Percentiles rank a stretch among this genome's conserved stretches.
phyloP scores from a whole-genome alignment of 1,140 invertebrate genomes.

The Manduca sexta region DNA sequence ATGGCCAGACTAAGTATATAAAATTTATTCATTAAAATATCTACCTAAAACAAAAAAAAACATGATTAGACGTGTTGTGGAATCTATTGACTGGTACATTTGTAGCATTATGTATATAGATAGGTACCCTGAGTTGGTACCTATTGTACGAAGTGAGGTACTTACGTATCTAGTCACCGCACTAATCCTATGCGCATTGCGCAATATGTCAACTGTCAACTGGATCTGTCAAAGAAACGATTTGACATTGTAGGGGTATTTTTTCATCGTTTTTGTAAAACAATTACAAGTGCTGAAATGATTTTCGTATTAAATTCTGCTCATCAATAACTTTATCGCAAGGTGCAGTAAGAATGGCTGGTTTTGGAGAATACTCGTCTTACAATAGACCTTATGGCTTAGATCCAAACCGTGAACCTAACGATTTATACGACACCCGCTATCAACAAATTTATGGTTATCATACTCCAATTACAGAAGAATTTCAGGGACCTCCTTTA shows the following conservation, averaged over 20 bases:
- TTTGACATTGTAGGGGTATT: not conserved
- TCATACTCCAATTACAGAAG: slow-evolving; percentile 59
- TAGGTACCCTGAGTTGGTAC: too few relatives aligned
- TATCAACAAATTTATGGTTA: slow-evolving; percentile 69
- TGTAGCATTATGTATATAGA: too few relatives aligned
- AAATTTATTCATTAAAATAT: too few relatives aligned
- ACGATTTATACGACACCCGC: slow-evolving; percentile 63
- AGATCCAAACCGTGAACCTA: slow-evolving; percentile 60
- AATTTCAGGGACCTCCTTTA: slow-evolving; percentile 60
- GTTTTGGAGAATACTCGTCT: slow-evolving; percentile 62
- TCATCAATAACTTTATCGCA: not conserved
- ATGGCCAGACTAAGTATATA: too few relatives aligned
- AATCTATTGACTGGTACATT: too few relatives aligned
- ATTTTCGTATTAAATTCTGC: too few relatives aligned
- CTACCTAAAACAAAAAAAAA: too few relatives aligned
- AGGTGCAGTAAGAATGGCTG: slow-evolving; percentile 52
- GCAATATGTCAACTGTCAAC: not conserved
- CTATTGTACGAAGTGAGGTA: too few relatives aligned
- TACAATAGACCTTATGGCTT: slow-evolving; percentile 60
- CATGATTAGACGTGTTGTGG: too few relatives aligned
- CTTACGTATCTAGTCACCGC: too few relatives aligned
- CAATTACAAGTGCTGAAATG: not conserved
- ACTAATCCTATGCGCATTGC: not conserved
- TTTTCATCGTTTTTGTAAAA: not conserved
- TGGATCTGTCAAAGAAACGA: not conserved